phyloP scores from a whole-genome alignment of 2,888 invertebrate genomes.

The Melipona beecheii region DNA sequence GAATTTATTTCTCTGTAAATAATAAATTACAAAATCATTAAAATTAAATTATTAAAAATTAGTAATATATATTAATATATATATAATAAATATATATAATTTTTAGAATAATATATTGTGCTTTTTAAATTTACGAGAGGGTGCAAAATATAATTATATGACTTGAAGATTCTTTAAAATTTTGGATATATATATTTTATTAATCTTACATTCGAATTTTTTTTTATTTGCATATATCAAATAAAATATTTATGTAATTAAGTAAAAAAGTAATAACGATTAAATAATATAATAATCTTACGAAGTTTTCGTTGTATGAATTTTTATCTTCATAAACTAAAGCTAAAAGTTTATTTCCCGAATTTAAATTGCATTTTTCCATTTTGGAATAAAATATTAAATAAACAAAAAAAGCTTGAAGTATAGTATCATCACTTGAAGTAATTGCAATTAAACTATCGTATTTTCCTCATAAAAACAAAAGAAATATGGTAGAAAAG shows the following conservation, averaged over 20 bases:
- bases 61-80: not conserved
- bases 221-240: not conserved
- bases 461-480: conserved; percentile 1
- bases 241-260: not conserved
- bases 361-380: conserved; percentile 9
- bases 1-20: conserved; percentile 21
- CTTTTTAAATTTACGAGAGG: not conserved
- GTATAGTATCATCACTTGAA: not conserved
- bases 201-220: not conserved
- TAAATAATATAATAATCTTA: conserved; percentile 19
- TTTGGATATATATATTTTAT: not conserved
- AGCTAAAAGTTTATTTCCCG: not conserved
- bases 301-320: not conserved
- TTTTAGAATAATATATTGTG: not conserved
- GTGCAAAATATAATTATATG: not conserved
- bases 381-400: not conserved
- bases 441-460: not conserved
- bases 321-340: not conserved
- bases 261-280: not conserved
- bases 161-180: not conserved
- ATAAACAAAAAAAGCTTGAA: not conserved
- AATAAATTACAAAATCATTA: not conserved
- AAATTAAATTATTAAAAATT: not conserved
- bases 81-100: not conserved
- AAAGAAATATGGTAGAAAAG: conserved; percentile 13